These are phyloP conservation scores for Tetragonula clypearis DNA, from an alignment of 1,140 invertebrate species.

Conservation along the genomic window DNA sequence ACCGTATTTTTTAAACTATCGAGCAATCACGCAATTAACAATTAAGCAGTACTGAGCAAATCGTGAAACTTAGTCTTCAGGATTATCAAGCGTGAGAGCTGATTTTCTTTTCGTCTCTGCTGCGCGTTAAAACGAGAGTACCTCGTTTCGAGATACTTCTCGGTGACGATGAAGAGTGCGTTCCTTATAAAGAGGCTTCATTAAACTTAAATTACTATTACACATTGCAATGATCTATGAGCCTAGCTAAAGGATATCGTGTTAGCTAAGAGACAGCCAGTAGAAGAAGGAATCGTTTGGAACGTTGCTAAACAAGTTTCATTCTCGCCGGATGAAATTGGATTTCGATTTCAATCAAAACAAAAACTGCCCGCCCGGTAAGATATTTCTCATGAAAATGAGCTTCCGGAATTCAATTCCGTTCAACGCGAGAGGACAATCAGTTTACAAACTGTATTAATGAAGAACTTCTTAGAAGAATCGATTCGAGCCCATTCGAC, in stretches of 20 bases:
- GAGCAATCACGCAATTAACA: background rate
- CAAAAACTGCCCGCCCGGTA: background rate
- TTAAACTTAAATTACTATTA: slow-evolving; percentile 49
- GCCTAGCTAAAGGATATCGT: background rate
- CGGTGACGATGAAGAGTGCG: background rate
- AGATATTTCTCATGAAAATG: slow-evolving; percentile 43
- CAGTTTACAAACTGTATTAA: slow-evolving; percentile 39
- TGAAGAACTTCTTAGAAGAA: slow-evolving; percentile 35
- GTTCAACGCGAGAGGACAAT: slow-evolving; percentile 3
- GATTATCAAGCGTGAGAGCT: background rate
- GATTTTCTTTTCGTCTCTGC: too few species aligned
- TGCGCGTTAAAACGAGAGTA: too few species aligned
- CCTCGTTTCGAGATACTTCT: background rate
- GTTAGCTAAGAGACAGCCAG: too few species aligned
- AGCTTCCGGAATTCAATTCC: slow-evolving; percentile 24
- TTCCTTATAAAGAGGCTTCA: background rate
- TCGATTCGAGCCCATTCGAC: slow-evolving; percentile 4
- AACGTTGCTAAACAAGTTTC: background rate
- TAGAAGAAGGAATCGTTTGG: slow-evolving; percentile 12
- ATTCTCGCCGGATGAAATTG: slow-evolving; percentile 1
- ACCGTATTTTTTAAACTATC: background rate
- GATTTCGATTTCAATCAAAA: slow-evolving; percentile 38
- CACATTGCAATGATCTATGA: slow-evolving; percentile 36
- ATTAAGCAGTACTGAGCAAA: background rate
- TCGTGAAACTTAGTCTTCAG: background rate